phyloP scores from a whole-genome alignment of 2,888 invertebrate species.

The Aromia moschata region DNA sequence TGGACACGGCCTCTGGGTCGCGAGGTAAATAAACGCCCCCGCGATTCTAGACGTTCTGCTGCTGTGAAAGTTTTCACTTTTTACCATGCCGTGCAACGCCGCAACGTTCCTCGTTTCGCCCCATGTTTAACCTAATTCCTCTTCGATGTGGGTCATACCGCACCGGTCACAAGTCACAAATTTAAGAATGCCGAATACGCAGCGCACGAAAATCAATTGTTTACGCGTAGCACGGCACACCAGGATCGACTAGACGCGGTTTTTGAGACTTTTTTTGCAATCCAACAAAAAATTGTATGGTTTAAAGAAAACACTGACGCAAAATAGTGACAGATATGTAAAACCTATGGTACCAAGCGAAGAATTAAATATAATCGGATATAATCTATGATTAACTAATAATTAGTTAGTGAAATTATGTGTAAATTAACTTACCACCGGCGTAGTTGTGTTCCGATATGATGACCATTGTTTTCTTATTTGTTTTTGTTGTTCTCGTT shows the following conservation, averaged over 20 bases:
- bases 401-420: too few relatives aligned
- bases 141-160: slow-evolving; percentile 29
- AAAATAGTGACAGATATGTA: too few relatives aligned
- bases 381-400: too few relatives aligned
- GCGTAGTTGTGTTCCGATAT: slow-evolving; percentile 46
- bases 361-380: too few relatives aligned
- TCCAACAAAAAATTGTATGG: too few relatives aligned
- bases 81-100: neutral
- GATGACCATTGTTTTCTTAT: slow-evolving; percentile 43
- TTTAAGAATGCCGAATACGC: slow-evolving; percentile 15
- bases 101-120: too few relatives aligned
- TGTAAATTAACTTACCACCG: slow-evolving; percentile 48
- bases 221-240: too few relatives aligned
- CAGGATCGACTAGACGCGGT: too few relatives aligned
- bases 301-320: too few relatives aligned
- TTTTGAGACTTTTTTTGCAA: too few relatives aligned
- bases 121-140: slow-evolving; percentile 24
- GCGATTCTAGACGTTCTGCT: slow-evolving; percentile 1
- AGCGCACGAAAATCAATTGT: slow-evolving; percentile 30
- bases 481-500: slow-evolving; percentile 5
- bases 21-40: slow-evolving; percentile 20
- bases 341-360: too few relatives aligned
- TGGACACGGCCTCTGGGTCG: neutral
- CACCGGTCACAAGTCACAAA: slow-evolving; percentile 28
- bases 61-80: slow-evolving; percentile 11